Percentiles rank a stretch among this genome's conserved stretches.
These are phyloP conservation scores for Serinus canaria DNA, from an alignment of 2,113 vertebrate species.

Conservation along the genomic window DNA sequence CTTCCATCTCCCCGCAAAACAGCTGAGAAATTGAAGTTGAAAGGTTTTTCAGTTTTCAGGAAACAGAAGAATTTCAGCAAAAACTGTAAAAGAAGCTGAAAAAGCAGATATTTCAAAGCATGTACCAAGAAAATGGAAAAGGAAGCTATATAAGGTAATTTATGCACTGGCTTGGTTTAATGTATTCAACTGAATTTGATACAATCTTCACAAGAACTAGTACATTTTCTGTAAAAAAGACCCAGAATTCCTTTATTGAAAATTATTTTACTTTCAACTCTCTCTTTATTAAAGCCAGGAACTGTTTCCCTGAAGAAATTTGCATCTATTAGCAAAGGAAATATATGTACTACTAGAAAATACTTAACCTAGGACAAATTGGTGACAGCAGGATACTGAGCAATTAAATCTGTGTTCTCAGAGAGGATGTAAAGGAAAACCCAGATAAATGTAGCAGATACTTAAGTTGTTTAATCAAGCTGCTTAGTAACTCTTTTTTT, in stretches of 20 bases:
- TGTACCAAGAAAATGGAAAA: not conserved
- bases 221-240: not conserved
- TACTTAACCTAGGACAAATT: constrained; percentile 43
- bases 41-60: not conserved
- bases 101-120: not conserved
- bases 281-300: constrained; percentile 31
- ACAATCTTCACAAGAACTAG: not conserved
- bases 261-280: constrained; percentile 16
- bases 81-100: not conserved
- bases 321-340: constrained; percentile 37
- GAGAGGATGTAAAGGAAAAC: not conserved
- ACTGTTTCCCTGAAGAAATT: not conserved
- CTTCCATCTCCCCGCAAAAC: not conserved
- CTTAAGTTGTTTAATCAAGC: not conserved
- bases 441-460: not conserved
- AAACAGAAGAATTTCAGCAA: not conserved
- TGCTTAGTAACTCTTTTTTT: not conserved
- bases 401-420: constrained; percentile 8
- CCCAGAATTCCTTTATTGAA: not conserved
- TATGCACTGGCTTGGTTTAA: not conserved
- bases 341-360: constrained; percentile 39
- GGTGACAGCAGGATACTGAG: constrained; percentile 4
- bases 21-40: not conserved
- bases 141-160: not conserved
- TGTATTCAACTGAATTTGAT: constrained; percentile 14